phyloP scores from a whole-genome alignment of 1,140 invertebrate species.

The Asbolus verrucosus region DNA sequence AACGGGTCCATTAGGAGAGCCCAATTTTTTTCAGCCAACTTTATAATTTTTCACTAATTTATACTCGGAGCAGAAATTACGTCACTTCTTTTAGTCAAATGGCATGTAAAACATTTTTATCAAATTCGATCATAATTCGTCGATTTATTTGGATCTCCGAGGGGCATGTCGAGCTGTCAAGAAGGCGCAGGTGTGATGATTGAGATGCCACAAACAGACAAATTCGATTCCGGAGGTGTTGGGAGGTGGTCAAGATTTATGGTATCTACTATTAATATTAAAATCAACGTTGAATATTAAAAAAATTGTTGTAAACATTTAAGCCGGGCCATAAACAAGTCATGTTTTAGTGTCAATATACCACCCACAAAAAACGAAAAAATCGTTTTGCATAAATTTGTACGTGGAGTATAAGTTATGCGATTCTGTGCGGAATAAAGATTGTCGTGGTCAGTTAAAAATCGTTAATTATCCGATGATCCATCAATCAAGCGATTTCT shows the following conservation, averaged over 20 bases:
- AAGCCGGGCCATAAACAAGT: neutral
- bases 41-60: too few species aligned
- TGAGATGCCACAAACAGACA: neutral
- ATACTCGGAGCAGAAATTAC: too few species aligned
- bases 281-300: conserved; percentile 6
- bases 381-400: neutral
- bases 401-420: too few species aligned
- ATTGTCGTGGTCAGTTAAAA: conserved; percentile 1
- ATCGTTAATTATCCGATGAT: neutral
- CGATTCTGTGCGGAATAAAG: too few species aligned
- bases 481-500: neutral
- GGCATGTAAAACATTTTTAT: too few species aligned
- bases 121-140: too few species aligned
- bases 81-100: too few species aligned
- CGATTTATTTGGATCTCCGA: too few species aligned
- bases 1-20: too few species aligned
- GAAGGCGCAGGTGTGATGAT: neutral
- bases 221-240: neutral
- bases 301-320: conserved; percentile 11
- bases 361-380: neutral
- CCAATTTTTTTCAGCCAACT: too few species aligned
- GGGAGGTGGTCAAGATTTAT: neutral
- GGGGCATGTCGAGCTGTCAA: too few species aligned
- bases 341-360: neutral
- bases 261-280: neutral